Conservation (phyloP, 2,888 invertebrate genomes). For the Brachylomia viminalis region DNA sequence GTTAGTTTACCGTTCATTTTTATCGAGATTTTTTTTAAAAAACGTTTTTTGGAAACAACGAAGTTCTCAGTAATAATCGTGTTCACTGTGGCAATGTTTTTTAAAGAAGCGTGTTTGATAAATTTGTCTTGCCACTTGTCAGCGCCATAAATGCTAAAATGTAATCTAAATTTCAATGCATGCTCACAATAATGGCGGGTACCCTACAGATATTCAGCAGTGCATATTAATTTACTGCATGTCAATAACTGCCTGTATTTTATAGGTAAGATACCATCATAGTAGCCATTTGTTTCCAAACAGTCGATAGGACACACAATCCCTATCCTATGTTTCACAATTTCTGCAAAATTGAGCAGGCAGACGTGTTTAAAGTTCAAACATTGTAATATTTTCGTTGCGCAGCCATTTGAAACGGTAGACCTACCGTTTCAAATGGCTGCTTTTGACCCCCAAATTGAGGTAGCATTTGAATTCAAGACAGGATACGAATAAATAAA, state of each 20-base stretch:
- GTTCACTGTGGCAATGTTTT: background rate
- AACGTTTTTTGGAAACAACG: background rate
- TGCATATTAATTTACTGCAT: background rate
- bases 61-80: background rate
- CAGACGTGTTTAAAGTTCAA: background rate
- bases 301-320: background rate
- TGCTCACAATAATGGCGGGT: background rate
- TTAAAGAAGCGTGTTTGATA: no score
- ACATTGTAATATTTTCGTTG: slow-evolving; percentile 9
- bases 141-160: background rate
- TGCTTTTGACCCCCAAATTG: background rate
- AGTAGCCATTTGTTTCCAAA: background rate
- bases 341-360: background rate
- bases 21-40: no score
- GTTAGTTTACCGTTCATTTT: no score
- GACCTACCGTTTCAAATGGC: background rate
- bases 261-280: background rate
- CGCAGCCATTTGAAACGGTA: background rate
- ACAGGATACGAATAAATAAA: no score
- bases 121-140: no score
- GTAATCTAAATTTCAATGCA: background rate
- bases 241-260: background rate
- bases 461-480: background rate
- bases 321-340: background rate
- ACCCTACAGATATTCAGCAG: background rate